These are phyloP conservation scores for Mylabris sibirica DNA, from an alignment of 2,888 invertebrate genomes.

Conservation along the genomic window DNA sequence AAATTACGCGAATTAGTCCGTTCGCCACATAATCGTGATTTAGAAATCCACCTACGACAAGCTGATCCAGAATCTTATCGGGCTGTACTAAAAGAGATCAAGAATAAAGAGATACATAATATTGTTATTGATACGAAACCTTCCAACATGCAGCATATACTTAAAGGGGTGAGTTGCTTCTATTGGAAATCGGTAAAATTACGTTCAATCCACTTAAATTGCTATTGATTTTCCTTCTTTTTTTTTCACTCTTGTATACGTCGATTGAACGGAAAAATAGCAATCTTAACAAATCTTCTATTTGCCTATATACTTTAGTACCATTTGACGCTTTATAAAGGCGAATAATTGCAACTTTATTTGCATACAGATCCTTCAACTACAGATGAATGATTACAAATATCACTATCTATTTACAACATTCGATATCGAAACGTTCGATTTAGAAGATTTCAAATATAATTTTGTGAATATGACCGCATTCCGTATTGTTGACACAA, in stretches of 20 bases:
- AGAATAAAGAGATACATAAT: constrained; percentile 78
- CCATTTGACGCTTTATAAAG: not conserved
- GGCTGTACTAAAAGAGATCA: constrained; percentile 75
- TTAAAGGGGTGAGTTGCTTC: constrained; percentile 72
- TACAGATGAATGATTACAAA: constrained; percentile 86
- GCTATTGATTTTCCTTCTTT: not conserved
- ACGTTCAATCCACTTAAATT: not conserved
- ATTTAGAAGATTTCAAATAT: constrained; percentile 76
- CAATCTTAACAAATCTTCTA: not conserved
- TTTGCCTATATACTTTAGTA: not conserved
- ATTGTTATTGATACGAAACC: constrained; percentile 80
- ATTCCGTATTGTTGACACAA: constrained; percentile 75
- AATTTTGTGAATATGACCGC: constrained; percentile 81
- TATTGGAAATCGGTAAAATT: constrained; percentile 10
- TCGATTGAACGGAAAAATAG: too few species aligned
- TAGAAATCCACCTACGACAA: constrained; percentile 75
- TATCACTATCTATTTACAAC: constrained; percentile 85
- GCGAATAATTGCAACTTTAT: not conserved
- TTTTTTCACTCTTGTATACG: not conserved
- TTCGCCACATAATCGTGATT: constrained; percentile 66
- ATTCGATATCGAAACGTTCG: constrained; percentile 72
- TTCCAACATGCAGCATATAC: constrained; percentile 74
- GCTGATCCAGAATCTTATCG: constrained; percentile 72
- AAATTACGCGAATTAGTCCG: constrained; percentile 76
- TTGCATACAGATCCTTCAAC: constrained; percentile 71